Percentiles rank a stretch among this genome's conserved stretches.
Conservation (phyloP, 2,888 invertebrate genomes). For the Petrophora chlorosata region DNA sequence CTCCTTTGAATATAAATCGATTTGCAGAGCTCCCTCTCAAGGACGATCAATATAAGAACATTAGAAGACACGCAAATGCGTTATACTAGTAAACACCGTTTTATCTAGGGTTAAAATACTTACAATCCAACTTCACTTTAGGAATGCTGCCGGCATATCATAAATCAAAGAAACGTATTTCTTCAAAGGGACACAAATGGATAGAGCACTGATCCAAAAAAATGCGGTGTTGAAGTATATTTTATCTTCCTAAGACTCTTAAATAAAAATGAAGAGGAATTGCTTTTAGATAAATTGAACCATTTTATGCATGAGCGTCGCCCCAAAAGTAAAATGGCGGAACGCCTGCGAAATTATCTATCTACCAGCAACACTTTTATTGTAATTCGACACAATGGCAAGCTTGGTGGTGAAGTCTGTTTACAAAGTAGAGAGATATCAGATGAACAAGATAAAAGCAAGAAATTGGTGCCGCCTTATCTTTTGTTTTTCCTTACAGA, state of each 20-base stretch:
- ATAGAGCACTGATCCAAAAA: not conserved
- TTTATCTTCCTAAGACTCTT: not conserved
- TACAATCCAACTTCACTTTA: too few relatives aligned
- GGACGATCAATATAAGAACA: too few relatives aligned
- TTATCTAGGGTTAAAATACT: too few relatives aligned
- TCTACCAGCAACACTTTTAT: slow-evolving; percentile 48
- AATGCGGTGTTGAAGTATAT: not conserved
- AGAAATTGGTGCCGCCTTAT: slow-evolving; percentile 17
- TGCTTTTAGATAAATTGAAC: slow-evolving; percentile 35
- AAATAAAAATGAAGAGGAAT: slow-evolving; percentile 14
- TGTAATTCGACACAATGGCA: slow-evolving; percentile 55
- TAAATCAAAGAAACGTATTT: not conserved
- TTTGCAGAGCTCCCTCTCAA: too few relatives aligned
- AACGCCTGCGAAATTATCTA: slow-evolving; percentile 44
- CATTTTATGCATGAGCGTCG: slow-evolving; percentile 32
- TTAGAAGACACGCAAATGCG: too few relatives aligned
- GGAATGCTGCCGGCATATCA: too few relatives aligned
- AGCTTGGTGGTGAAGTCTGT: slow-evolving; percentile 40
- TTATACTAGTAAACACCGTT: too few relatives aligned
- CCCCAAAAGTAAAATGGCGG: slow-evolving; percentile 22
- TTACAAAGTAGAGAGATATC: slow-evolving; percentile 49
- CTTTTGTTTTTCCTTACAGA: not conserved
- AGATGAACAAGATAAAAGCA: slow-evolving; percentile 38
- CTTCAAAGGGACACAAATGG: slow-evolving; percentile 1
- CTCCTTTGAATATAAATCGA: too few relatives aligned